Conservation (phyloP, 2,797 vertebrate genomes). For the Mionectes olivaceus region DNA sequence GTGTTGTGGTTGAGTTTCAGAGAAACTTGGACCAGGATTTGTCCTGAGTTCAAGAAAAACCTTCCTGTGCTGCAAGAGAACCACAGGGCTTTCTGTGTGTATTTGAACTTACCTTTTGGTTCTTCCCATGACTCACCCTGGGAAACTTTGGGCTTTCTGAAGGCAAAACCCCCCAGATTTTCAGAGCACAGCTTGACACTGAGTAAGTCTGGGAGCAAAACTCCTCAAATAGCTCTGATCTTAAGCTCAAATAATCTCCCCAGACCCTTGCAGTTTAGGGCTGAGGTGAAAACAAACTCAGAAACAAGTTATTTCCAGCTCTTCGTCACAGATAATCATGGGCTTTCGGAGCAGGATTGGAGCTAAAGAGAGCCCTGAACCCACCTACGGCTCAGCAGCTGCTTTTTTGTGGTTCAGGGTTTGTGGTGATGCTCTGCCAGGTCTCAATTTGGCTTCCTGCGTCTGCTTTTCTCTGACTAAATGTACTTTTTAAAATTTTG, state of each 20-base stretch:
- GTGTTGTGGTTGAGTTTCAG: not conserved
- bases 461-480: not conserved
- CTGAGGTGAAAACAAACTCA: not conserved
- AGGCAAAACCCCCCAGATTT: fast-evolving
- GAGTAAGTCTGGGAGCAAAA: not conserved
- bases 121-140: not conserved
- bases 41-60: fast-evolving
- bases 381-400: not conserved
- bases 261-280: not conserved
- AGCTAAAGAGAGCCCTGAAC: not conserved
- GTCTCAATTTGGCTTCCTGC: not conserved
- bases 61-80: not conserved
- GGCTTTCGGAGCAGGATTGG: not conserved
- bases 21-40: not conserved
- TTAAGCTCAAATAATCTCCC: not conserved
- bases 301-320: not conserved
- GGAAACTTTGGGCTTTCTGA: not conserved
- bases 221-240: not conserved
- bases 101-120: not conserved
- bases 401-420: conserved; percentile 14
- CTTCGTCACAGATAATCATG: not conserved
- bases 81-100: not conserved
- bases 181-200: not conserved
- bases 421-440: not conserved
- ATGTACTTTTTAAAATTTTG: not conserved